Evolutionary conservation across 2,113 vertebrate species (phyloP), one percentile per base, ranked within the genome.

Genomic region (Lethenteron camtschaticum): DNA sequence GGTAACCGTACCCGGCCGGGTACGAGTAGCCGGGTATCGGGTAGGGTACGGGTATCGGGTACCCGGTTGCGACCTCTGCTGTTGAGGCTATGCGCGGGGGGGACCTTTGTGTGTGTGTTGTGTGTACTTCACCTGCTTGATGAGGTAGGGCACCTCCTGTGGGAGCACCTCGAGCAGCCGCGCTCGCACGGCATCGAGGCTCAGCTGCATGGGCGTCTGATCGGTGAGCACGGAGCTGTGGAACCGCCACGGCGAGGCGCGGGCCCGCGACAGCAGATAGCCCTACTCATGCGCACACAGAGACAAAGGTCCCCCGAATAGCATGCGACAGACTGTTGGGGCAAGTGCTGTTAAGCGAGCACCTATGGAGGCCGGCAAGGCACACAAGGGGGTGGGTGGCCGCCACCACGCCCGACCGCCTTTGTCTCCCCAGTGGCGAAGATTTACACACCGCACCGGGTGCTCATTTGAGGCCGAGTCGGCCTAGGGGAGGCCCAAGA

Each of bases 221-320:
- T 78, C 87, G 2, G 94, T 99, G 76, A 99, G 77, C 18, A 96
- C 87, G 0, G 78, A 70, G 1, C 89, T 95, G 79, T 96, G 94
- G 75, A 85, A 99, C 75, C 84, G 78, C 94, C 94, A 99, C 0
- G 80, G 74, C 11, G 88, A 87, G 0, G 88, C 85, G 74, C 80
- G 85, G 72, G 91, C 89, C 59, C 76, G 78, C 72, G 76, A 73
- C 74, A 89, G 73, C 55, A 99, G 83, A 77, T 96, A 96, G 0
- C 24, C 81, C 91, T 99, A 74, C 57, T 9, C 70, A 57, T 70
- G 73, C 71, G 71, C 5, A 73, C 56, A 2, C 57, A 55, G 1
- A 9, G n/a, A 56, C 3, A 2, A 41, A 41, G 41, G 41, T 41
- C 6, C 41, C 41, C 41, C 57, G 8, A 55, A 72, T 74, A 18